Evolutionary conservation across 2,888 invertebrate genomes (phyloP), one percentile per base, ranked within the genome.

Genomic region (Baronia brevicornis): DNA sequence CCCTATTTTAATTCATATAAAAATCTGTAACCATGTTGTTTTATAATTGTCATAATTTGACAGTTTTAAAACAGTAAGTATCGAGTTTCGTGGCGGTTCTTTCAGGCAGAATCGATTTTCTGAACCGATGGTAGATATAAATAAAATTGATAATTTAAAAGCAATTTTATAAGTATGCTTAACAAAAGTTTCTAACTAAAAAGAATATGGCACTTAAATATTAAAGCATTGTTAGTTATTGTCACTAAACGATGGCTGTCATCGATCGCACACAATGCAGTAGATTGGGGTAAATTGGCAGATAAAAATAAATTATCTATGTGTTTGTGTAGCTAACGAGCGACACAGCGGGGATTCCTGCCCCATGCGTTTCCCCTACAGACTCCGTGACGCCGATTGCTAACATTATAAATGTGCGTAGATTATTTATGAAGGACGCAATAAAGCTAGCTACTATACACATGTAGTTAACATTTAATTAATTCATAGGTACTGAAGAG

Each of bases 211-310:
- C 26, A 27, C 17, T 36, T 5, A 14, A 27, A 41, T 33, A 36
- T 39, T 19, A 28, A 34, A 25, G 34, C 38, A 38, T 43, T 40
- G 38, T 41, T 40, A 38, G 30, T 33, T 43, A 44, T 38, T 41
- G 42, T 47, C 39, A 40, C 34, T 50, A 48, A 48, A 60, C 57
- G 66, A 64, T 63, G 54, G 59, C 61, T 71, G 75, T 77, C 78
- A 66, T 62, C 67, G 57, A 43, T 43, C 39, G 53, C 54, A 54
- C 52, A 69, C 74, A 72, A 74, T 70, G 61, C 62, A 61, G 56
- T 55, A 64, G 69, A 78, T 72, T 79, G 78, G 77, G 74, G 74
- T 78, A 79, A 79, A 79, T 75, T 75, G 79, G 68, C 66, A 69
- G 72, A 79, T 78, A 73, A 78, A 72, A 80, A 78, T 77, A 75